Conservation (phyloP, 2,113 vertebrate species). For the Gallinago media region DNA sequence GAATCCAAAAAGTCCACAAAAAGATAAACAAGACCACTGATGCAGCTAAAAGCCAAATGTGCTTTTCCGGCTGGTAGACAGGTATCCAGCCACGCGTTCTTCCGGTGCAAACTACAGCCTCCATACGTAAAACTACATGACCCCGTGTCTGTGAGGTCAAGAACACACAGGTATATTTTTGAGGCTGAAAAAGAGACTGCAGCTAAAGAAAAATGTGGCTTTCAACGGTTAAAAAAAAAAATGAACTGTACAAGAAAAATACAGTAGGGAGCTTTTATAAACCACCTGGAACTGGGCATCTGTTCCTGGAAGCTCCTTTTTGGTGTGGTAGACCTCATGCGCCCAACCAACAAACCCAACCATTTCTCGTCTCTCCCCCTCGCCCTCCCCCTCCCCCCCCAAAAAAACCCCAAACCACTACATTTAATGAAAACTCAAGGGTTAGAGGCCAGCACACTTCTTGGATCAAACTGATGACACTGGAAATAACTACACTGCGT, state of each 20-base stretch:
- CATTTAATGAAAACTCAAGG: neutral
- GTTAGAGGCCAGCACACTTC: neutral
- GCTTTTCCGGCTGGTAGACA: neutral
- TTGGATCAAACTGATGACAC: neutral
- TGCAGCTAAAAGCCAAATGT: neutral
- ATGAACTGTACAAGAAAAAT: neutral
- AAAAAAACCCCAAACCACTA: neutral
- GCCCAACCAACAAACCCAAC: neutral
- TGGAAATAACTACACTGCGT: neutral
- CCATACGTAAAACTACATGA: neutral
- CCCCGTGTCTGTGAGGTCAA: neutral
- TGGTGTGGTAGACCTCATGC: neutral
- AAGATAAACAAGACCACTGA: neutral
- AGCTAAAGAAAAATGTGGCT: neutral
- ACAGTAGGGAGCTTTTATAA: neutral
- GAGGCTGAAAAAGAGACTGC: neutral
- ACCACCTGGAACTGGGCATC: neutral
- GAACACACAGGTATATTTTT: neutral
- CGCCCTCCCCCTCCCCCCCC: too few relatives aligned
- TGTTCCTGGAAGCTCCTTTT: conserved; percentile 21
- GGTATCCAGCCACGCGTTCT: neutral
- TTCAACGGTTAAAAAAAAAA: neutral
- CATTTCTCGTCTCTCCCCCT: neutral
- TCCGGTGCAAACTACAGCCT: neutral
- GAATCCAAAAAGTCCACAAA: neutral